phyloP scores from a whole-genome alignment of 2,113 vertebrate species.

The Numenius arquata region DNA sequence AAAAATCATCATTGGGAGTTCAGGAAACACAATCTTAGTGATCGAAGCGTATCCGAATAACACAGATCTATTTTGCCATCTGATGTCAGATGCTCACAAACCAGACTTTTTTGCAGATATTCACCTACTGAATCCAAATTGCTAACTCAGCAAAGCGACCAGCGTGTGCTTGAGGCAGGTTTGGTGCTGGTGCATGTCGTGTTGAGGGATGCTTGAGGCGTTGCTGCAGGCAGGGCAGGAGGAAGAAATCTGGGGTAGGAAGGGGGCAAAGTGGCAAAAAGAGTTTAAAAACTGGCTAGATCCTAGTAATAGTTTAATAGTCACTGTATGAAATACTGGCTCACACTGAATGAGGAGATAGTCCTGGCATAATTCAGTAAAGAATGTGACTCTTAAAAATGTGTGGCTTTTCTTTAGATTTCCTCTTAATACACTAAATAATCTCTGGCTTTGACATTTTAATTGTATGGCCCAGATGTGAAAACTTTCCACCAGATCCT shows the following conservation, averaged over 20 bases:
- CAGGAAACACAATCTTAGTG: neutral
- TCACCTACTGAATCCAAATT: neutral
- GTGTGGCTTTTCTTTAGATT: conserved; percentile 45
- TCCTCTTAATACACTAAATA: conserved; percentile 31
- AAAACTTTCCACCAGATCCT: conserved; percentile 51
- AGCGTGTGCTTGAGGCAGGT: neutral
- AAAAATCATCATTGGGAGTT: neutral
- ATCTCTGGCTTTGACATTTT: conserved; percentile 55
- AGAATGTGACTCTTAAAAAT: neutral
- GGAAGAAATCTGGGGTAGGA: neutral
- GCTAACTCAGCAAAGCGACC: neutral
- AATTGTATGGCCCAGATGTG: conserved; percentile 51
- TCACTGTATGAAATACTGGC: neutral
- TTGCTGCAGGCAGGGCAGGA: neutral
- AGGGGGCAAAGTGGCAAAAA: neutral
- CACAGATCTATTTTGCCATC: neutral
- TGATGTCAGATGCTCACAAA: neutral
- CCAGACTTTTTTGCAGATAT: neutral
- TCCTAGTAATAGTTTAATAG: neutral
- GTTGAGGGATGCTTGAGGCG: accelerated
- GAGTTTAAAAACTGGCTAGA: neutral
- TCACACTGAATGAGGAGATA: neutral
- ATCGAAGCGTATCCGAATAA: accelerated
- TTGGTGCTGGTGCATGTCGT: accelerated
- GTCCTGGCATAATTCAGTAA: neutral